These are phyloP conservation scores for Uromys caudimaculatus DNA, from an alignment of 2,797 vertebrate species.

Conservation along the genomic window DNA sequence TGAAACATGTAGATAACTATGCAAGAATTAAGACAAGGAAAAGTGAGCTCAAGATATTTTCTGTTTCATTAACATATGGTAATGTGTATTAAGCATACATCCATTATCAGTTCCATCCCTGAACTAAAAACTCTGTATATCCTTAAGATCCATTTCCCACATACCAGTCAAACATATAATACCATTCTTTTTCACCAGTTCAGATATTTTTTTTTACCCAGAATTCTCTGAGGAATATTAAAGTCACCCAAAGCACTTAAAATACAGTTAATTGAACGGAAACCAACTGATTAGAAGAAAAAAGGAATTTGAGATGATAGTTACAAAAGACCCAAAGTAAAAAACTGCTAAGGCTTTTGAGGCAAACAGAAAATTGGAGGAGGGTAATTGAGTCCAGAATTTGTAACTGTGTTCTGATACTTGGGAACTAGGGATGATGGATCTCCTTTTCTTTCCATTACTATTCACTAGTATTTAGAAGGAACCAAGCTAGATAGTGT, in stretches of 20 bases:
- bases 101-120: not conserved
- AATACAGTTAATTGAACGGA: not conserved
- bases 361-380: not conserved
- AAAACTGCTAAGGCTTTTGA: not conserved
- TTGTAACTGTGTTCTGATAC: not conserved
- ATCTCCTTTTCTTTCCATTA: not conserved
- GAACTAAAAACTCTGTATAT: not conserved
- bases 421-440: not conserved
- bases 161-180: not conserved
- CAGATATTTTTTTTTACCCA: not conserved
- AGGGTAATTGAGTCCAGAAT: fast-evolving
- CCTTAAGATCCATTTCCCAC: not conserved
- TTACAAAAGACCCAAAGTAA: not conserved
- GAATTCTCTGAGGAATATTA: not conserved
- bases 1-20: not conserved
- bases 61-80: not conserved
- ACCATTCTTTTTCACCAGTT: not conserved
- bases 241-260: not conserved
- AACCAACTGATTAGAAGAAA: not conserved
- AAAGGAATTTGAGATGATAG: not conserved
- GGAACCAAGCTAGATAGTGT: not conserved
- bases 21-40: not conserved
- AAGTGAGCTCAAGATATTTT: not conserved
- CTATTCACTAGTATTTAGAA: not conserved
- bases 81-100: not conserved